Percentiles rank a stretch among this genome's conserved stretches.
Conservation (phyloP, 2,113 vertebrate species). For the Stictonetta naevosa region DNA sequence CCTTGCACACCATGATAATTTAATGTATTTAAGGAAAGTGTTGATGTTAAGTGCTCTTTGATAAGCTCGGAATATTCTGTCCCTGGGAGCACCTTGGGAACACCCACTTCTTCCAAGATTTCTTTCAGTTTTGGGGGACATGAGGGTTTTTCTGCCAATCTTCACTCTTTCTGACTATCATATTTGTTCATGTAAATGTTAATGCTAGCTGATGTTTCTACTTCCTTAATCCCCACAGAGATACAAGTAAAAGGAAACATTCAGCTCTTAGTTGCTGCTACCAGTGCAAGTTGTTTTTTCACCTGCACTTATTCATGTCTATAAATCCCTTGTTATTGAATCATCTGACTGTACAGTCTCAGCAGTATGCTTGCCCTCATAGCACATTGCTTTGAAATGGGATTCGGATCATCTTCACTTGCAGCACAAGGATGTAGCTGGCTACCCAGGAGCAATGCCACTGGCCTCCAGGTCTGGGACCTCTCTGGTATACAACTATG, state of each 20-base stretch:
- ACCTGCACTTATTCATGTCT: background rate
- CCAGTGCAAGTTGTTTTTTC: background rate
- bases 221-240: background rate
- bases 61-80: background rate
- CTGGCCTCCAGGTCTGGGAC: background rate
- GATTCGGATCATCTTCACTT: background rate
- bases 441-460: rapidly evolving
- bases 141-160: background rate
- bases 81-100: background rate
- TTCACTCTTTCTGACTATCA: background rate
- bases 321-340: background rate
- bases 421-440: background rate
- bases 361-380: background rate
- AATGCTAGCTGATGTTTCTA: background rate
- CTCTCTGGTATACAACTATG: too few relatives aligned
- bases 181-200: background rate
- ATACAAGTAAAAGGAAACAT: background rate
- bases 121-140: background rate
- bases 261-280: background rate
- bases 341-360: background rate
- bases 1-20: background rate
- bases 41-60: background rate
- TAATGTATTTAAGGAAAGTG: background rate
- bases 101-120: background rate
- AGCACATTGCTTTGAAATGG: background rate